Conservation (phyloP, 2,113 vertebrate genomes). For the Pheucticus melanocephalus region DNA sequence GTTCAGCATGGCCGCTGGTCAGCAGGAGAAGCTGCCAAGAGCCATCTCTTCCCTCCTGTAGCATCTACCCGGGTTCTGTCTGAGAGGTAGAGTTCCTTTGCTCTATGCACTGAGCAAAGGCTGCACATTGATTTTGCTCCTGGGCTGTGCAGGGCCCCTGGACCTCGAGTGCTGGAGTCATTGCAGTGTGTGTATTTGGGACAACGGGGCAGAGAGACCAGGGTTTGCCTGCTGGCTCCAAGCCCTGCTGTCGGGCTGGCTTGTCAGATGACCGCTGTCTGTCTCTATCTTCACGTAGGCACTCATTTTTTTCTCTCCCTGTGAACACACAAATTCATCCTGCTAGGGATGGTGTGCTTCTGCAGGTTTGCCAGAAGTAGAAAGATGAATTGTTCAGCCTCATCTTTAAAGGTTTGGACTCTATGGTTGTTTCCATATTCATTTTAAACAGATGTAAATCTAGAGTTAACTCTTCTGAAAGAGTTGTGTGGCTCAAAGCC, state of each 20-base stretch:
- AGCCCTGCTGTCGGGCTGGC: neutral
- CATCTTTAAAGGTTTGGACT: neutral
- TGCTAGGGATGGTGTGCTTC: neutral
- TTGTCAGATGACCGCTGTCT: neutral
- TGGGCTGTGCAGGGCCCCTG: neutral
- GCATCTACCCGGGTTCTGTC: fast-evolving
- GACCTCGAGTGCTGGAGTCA: neutral
- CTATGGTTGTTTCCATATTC: neutral
- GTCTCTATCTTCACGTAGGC: fast-evolving
- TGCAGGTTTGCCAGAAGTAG: neutral
- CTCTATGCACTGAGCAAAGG: fast-evolving
- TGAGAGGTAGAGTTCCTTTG: neutral
- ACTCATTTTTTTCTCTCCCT: neutral
- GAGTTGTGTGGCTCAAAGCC: neutral
- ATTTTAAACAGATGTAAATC: neutral
- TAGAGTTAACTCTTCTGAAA: neutral
- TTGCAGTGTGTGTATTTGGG: fast-evolving
- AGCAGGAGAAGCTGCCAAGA: neutral
- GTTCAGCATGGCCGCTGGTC: neutral
- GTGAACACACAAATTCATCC: neutral
- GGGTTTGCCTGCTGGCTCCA: neutral
- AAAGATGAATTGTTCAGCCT: neutral
- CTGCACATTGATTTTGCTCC: fast-evolving
- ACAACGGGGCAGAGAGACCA: neutral
- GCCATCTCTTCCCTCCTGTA: fast-evolving